Evolutionary conservation across 1,140 invertebrate species (phyloP), one percentile per base, ranked within the genome.

Genomic region (Intoshia linei): DNA sequence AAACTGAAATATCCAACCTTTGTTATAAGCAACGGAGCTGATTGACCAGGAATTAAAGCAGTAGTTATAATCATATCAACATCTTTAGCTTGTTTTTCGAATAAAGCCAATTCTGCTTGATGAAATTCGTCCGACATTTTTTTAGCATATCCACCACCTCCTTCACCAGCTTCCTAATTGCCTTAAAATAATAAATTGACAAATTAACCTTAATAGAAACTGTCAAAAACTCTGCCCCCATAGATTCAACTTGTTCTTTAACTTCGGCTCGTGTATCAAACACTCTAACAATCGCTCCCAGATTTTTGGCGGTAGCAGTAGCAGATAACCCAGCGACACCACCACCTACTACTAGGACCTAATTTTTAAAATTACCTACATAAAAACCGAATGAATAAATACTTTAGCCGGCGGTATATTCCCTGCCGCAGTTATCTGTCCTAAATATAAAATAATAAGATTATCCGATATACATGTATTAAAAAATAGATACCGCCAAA

Each of bases 121-220:
- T 76, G 67, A 49, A 79, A 81, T 48, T 72, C 74, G 45, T 72
- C 65, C 18, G 73, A 77, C 75, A 81, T 81, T 54, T 74, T 72
- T 50, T 77, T 77, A 7, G 73, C 74, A 57, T 79, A 81, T 3
- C 76, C 76, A 34, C 73, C 75, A 23, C 59, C 55, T 14, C 72
- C 73, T 34, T 73, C 70, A 7, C 74, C 75, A 47, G 73, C 72
- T 66, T 78, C 74, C 67, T 73, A 49, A n/a, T 7, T 2, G 17
- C 17, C 10, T 10, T 32, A 10, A 27, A 10, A 14, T 7, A 32
- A 14, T 7, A 32, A 32, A 14, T 32, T 18, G 6, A 32, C 14
- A 7, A 25, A 40, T 34, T 37, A 31, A 54, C 70, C 63, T 72
- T 62, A 41, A 73, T 60, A 43, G 67, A 61, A 43, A 75, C 64